These are phyloP conservation scores for Neomonachus schauinslandi DNA, from an alignment of 2,113 vertebrate genomes.

Conservation along the genomic window DNA sequence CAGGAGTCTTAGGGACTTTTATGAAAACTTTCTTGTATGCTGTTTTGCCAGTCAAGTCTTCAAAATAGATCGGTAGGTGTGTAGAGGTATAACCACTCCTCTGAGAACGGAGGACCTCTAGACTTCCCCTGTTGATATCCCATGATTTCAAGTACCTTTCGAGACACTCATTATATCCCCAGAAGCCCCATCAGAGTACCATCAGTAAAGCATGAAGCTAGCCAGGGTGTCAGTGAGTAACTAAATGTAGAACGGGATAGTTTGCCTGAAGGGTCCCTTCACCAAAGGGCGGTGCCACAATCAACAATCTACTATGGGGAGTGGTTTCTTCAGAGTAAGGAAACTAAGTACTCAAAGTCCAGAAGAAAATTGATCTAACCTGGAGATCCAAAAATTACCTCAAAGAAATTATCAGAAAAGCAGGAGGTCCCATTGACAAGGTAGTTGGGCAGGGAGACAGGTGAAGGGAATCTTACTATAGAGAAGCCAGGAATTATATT, in stretches of 20 bases:
- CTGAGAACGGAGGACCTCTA: background rate
- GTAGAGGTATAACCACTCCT: background rate
- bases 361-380: constrained; percentile 6
- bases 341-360: background rate
- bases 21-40: background rate
- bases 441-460: background rate
- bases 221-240: background rate
- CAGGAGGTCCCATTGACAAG: background rate
- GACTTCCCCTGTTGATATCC: background rate
- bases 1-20: background rate
- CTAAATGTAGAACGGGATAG: background rate
- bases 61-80: background rate
- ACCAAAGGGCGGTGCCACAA: background rate
- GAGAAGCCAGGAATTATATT: background rate
- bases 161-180: background rate
- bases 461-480: background rate
- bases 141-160: background rate
- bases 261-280: background rate
- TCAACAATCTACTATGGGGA: background rate
- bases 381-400: background rate
- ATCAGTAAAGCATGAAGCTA: background rate
- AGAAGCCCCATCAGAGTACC: background rate
- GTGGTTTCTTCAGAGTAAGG: background rate
- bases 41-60: background rate
- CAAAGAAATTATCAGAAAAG: background rate